Evolutionary conservation across 2,113 vertebrate species (phyloP), one percentile per base, ranked within the genome.

Genomic region (Callipepla californica): DNA sequence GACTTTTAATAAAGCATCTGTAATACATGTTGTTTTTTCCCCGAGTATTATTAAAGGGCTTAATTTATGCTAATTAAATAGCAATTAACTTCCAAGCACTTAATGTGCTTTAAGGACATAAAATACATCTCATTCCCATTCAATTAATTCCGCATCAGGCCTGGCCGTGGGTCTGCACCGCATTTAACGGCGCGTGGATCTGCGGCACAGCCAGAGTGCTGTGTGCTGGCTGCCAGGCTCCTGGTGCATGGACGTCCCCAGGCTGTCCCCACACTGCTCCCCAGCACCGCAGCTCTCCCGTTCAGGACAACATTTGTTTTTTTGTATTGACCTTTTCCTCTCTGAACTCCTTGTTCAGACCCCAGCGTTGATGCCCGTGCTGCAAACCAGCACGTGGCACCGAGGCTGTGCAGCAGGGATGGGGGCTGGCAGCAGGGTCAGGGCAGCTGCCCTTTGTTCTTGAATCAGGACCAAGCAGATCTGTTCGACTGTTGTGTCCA

Each of bases 31-130:
- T 90, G 89, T 65, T 93, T 96, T 92, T 92, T 94, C 50, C 80
- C 66, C 11, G 34, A 81, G 80, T 83, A 38, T 92, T 94, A 89
- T 85, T 91, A 87, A 94, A 93, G 70, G 38, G 59, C 75, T 94
- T 92, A 92, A 94, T 95, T 92, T 89, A 96, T 89, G 91, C 84
- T 91, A 94, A 96, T 95, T 93, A 87, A 96, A 96, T 93, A 89
- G 67, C 91, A 94, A 95, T 96, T 94, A 95, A 91, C 84, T 92
- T 85, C 91, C 78, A 45, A 91, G 84, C 87, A 87, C 89, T 92
- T 92, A 66, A 85, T 68, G 89, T 69, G 84, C 81, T 91, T 92
- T 93, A 92, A 95, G 93, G 89, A 92, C 84, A 76, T 82, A 87
- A 92, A 94, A 95, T 67, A 61, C 85, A 85, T 82, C 77, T 92